A percentile compares a stretch with the other conserved stretches of the same genome.
Conservation (phyloP, 2,797 vertebrate genomes). For the Diceros bicornis region DNA sequence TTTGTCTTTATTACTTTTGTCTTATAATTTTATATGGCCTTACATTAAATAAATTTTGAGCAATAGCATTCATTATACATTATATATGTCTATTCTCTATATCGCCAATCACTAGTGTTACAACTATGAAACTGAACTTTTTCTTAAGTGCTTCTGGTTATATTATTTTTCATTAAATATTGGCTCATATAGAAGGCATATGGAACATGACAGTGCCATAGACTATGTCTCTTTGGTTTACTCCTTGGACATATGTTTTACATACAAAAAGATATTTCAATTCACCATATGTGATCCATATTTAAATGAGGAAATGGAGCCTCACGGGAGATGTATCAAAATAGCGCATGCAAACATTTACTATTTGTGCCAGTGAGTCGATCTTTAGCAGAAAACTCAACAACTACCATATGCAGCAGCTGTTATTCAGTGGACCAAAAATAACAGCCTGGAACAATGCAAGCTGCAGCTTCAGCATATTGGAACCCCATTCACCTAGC, state of each 20-base stretch:
- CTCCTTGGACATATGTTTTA: constrained; percentile 80
- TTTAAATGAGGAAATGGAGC: constrained; percentile 81
- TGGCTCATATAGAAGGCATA: constrained; percentile 61
- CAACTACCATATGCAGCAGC: constrained; percentile 60
- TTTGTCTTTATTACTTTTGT: background rate
- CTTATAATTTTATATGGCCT: background rate
- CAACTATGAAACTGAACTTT: background rate
- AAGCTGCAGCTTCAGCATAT: background rate
- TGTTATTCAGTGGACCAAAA: constrained; percentile 75
- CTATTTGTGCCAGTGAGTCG: constrained; percentile 79
- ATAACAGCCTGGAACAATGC: constrained; percentile 55
- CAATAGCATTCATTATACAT: background rate
- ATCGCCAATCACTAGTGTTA: constrained; percentile 31
- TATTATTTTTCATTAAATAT: constrained; percentile 74
- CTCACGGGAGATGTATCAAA: constrained; percentile 85
- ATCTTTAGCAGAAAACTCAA: constrained; percentile 72
- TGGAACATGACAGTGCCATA: constrained; percentile 68
- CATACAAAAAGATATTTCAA: constrained; percentile 85
- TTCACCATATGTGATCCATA: constrained; percentile 80
- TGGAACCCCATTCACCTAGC: constrained; percentile 17
- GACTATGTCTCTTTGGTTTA: constrained; percentile 81
- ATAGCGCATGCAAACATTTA: constrained; percentile 84
- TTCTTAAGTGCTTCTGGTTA: constrained; percentile 54
- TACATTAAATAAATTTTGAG: background rate
- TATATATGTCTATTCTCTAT: background rate